Conservation (phyloP, 2,888 invertebrate species). For the Lepidocyrtinus sp. region DNA sequence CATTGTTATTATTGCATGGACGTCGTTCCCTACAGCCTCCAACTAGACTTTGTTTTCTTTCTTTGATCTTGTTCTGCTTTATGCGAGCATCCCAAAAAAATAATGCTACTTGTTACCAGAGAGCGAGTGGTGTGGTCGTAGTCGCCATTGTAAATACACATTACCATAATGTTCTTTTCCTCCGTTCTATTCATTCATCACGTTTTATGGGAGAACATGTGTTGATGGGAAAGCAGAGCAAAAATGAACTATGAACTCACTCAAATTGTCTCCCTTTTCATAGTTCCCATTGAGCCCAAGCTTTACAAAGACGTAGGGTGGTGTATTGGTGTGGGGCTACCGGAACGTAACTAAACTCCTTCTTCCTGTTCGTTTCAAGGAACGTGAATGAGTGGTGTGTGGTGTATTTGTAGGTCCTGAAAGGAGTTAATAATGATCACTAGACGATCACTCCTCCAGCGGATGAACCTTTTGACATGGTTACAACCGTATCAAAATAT, state of each 20-base stretch:
- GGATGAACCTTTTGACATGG: slow-evolving; percentile 28
- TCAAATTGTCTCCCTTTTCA: slow-evolving; percentile 25
- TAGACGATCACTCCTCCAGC: background rate
- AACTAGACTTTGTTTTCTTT: slow-evolving; percentile 12
- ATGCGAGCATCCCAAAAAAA: background rate
- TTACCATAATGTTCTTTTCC: slow-evolving; percentile 8
- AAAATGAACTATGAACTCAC: slow-evolving; percentile 30
- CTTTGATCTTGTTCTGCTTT: slow-evolving; percentile 13
- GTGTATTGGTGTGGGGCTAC: no score
- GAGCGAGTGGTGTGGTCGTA: background rate
- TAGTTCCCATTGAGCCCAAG: background rate
- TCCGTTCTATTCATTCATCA: slow-evolving; percentile 8
- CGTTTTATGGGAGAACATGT: slow-evolving; percentile 10
- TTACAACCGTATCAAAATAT: no score
- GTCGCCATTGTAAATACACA: slow-evolving; percentile 2
- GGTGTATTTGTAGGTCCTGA: background rate
- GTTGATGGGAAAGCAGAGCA: background rate
- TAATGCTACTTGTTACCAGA: background rate
- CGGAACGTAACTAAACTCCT: slow-evolving; percentile 16
- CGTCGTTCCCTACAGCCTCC: background rate
- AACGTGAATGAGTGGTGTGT: background rate
- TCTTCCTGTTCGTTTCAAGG: slow-evolving; percentile 16
- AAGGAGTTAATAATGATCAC: slow-evolving; percentile 9
- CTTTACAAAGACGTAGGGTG: background rate
- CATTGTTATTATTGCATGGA: slow-evolving; percentile 10